Evolutionary conservation across 1,140 invertebrate species (phyloP).

Genomic region (Drosophila kohkoa): DNA sequence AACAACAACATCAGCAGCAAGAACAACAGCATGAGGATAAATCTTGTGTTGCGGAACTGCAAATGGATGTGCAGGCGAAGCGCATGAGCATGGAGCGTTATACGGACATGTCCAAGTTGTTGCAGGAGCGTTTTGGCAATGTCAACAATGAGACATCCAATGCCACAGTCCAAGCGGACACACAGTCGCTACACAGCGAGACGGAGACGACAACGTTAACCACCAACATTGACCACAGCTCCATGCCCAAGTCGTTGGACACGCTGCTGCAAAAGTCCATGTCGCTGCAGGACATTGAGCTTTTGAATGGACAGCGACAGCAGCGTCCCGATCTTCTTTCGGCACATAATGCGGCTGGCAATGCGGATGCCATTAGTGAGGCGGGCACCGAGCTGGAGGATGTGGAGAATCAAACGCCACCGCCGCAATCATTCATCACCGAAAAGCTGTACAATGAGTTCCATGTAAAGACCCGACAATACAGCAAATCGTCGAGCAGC

Average conservation of each 20-base stretch:
- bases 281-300: conserved; percentile 80
- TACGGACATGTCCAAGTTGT: conserved; percentile 87
- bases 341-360: conserved; percentile 38
- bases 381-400: conserved; percentile 77
- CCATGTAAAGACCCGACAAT: conserved; percentile 87
- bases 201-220: conserved; percentile 75
- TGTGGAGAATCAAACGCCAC: conserved; percentile 74
- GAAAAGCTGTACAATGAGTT: conserved; percentile 88
- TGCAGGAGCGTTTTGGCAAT: conserved; percentile 87
- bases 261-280: conserved; percentile 77
- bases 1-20: conserved; percentile 84
- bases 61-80: conserved; percentile 76
- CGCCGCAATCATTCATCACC: conserved; percentile 87
- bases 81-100: conserved; percentile 86
- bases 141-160: background rate
- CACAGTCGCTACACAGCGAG: conserved; percentile 61
- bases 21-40: conserved; percentile 60
- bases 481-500: conserved; percentile 87
- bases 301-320: conserved; percentile 65
- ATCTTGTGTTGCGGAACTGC: conserved; percentile 71
- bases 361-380: conserved; percentile 74
- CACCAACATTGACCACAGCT: conserved; percentile 61
- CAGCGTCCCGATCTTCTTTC: conserved; percentile 74
- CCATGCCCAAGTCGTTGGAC: conserved; percentile 64
- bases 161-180: conserved; percentile 9